A percentile compares a stretch with the other conserved stretches of the same genome.
Conservation (phyloP, 2,113 vertebrate genomes). For the Dendropsophus ebraccatus region DNA sequence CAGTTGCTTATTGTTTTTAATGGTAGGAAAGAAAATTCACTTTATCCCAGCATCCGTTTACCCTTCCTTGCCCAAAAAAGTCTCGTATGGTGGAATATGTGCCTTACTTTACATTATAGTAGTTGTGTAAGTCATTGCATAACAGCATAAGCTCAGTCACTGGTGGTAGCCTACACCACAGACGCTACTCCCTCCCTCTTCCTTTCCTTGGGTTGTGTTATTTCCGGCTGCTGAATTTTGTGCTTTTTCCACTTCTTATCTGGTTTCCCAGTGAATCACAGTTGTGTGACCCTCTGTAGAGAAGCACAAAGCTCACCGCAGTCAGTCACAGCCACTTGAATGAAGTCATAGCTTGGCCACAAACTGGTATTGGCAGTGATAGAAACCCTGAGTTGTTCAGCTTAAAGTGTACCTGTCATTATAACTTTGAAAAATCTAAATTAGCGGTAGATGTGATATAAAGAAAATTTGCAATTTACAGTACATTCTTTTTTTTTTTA, state of each 20-base stretch:
- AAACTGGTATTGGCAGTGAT: constrained; percentile 20
- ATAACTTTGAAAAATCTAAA: too few species aligned
- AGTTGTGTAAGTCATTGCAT: neutral
- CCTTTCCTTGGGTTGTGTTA: constrained; percentile 18
- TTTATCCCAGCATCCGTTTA: too few species aligned
- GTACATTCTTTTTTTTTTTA: too few species aligned
- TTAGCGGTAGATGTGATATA: too few species aligned
- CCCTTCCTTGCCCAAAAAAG: too few species aligned
- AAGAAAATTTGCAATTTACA: too few species aligned
- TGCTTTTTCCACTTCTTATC: constrained; percentile 50
- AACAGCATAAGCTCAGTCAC: neutral
- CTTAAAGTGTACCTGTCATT: too few species aligned
- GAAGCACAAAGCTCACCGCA: constrained; percentile 62
- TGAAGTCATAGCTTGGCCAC: constrained; percentile 70
- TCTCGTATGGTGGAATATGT: too few species aligned
- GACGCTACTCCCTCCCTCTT: neutral
- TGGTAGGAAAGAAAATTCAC: too few species aligned
- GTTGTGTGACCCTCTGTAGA: constrained; percentile 17
- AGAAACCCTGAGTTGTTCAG: neutral
- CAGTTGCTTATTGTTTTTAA: too few species aligned
- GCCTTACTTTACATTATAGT: neutral
- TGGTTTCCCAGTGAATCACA: constrained; percentile 47
- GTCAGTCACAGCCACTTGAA: constrained; percentile 66
- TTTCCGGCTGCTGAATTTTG: constrained; percentile 52
- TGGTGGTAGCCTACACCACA: neutral